These are phyloP conservation scores for Trididemnum clinides DNA, from an alignment of 23 tunicate species.

Conservation along the genomic window DNA sequence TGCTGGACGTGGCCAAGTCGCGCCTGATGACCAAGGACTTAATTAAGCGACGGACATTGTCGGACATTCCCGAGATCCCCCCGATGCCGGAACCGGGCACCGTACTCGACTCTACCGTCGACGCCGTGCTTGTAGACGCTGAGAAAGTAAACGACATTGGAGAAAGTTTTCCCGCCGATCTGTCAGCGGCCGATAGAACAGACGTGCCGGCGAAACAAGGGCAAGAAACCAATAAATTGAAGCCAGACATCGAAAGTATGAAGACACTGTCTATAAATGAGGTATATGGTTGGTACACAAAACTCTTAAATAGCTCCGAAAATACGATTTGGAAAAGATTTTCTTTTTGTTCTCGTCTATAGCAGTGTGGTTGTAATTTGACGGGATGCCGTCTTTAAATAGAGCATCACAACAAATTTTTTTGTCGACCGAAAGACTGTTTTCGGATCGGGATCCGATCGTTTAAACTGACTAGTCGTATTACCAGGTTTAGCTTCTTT, in stretches of 20 bases:
- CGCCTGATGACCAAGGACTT: neutral
- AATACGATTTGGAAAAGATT: too few relatives aligned
- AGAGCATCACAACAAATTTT: too few relatives aligned
- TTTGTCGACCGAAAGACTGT: too few relatives aligned
- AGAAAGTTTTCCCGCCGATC: neutral
- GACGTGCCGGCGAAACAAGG: neutral
- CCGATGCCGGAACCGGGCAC: neutral
- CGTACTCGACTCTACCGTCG: neutral
- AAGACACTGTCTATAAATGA: too few relatives aligned
- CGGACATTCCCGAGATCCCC: neutral
- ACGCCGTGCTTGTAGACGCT: neutral
- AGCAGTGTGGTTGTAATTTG: too few relatives aligned
- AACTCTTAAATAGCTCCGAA: too few relatives aligned
- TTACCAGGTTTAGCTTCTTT: too few relatives aligned
- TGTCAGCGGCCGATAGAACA: neutral
- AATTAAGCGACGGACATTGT: neutral
- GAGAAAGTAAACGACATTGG: neutral
- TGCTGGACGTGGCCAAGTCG: conserved; percentile 33
- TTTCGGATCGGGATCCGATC: too few relatives aligned
- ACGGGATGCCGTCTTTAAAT: too few relatives aligned
- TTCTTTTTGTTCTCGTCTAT: too few relatives aligned
- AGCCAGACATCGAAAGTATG: neutral
- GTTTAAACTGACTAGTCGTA: too few relatives aligned
- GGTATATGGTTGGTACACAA: neutral
- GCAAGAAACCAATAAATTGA: neutral